Conservation (phyloP, 1,140 invertebrate genomes). For the Acyrthosiphon pisum region DNA sequence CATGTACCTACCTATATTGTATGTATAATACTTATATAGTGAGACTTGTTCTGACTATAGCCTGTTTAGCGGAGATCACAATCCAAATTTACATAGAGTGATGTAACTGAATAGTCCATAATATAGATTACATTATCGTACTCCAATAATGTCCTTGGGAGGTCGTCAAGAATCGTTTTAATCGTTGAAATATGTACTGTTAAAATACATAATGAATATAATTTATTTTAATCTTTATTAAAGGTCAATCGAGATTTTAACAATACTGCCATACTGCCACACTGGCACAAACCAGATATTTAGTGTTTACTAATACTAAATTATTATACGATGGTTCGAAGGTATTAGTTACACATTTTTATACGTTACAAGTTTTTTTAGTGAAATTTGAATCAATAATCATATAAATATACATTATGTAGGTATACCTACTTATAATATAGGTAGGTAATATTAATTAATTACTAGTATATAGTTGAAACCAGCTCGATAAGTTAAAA, state of each 20-base stretch:
- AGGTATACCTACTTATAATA: neutral
- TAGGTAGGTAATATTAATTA: too few relatives aligned
- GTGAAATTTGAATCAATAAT: neutral
- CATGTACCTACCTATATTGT: neutral
- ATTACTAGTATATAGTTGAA: too few relatives aligned
- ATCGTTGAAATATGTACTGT: neutral
- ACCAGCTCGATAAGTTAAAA: too few relatives aligned
- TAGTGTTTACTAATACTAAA: constrained; percentile 3
- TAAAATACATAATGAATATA: neutral
- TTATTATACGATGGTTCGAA: neutral
- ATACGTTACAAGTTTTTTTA: neutral
- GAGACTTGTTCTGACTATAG: constrained; percentile 19
- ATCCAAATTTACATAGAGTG: constrained; percentile 17
- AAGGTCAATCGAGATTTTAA: neutral
- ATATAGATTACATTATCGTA: neutral
- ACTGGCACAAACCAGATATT: neutral
- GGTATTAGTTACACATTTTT: neutral
- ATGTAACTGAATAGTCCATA: neutral
- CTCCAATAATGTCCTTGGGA: neutral
- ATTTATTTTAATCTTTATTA: neutral
- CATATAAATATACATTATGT: neutral
- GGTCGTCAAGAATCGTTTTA: neutral
- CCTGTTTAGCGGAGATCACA: neutral
- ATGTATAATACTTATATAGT: neutral
- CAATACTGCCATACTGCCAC: neutral